phyloP scores from a whole-genome alignment of 2,888 invertebrate genomes.

The Acanthosepion pharaonis region DNA sequence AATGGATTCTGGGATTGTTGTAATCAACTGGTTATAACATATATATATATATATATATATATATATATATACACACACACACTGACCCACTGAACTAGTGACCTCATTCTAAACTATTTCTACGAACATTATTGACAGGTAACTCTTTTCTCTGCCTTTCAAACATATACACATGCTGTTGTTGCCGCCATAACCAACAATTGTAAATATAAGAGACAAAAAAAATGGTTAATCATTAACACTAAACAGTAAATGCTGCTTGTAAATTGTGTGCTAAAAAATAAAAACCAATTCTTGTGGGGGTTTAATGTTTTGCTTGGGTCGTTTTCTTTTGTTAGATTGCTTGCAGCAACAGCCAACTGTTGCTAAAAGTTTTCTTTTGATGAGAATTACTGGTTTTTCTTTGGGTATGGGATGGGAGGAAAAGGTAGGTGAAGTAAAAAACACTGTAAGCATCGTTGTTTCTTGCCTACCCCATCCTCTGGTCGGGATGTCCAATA shows the following conservation, averaged over 20 bases:
- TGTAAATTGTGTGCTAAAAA: too few relatives aligned
- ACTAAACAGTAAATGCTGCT: too few relatives aligned
- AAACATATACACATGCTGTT: too few relatives aligned
- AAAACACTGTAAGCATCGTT: neutral
- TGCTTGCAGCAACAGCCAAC: neutral
- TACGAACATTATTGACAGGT: conserved; percentile 43
- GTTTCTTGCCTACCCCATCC: neutral
- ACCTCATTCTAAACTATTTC: neutral
- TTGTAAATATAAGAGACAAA: too few relatives aligned
- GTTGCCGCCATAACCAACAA: too few relatives aligned
- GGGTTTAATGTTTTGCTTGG: too few relatives aligned
- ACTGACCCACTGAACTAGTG: neutral
- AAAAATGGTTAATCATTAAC: too few relatives aligned
- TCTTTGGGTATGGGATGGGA: neutral
- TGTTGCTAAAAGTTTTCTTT: neutral
- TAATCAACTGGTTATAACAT: neutral
- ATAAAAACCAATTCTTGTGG: too few relatives aligned
- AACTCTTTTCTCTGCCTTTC: too few relatives aligned
- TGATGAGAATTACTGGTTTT: neutral
- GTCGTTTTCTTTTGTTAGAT: too few relatives aligned
- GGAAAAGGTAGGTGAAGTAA: neutral
- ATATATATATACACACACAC: neutral
- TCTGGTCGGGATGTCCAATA: neutral
- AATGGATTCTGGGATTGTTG: neutral
- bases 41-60: too few relatives aligned